Percentiles rank a stretch among this genome's conserved stretches.
Conservation (phyloP, 2,888 invertebrate species). For the Parnassius apollo region DNA sequence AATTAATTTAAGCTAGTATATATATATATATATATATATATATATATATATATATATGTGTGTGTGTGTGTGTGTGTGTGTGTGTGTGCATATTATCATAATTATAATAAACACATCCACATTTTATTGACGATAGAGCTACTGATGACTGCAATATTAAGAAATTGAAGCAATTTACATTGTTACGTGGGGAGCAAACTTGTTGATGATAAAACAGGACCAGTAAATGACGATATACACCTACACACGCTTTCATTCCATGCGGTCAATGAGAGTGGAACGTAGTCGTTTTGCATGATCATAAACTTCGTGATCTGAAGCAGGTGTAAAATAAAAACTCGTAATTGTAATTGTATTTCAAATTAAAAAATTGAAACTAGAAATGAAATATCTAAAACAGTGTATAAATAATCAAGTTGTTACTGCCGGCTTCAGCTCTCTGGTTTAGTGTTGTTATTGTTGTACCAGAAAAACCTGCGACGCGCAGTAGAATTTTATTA, state of each 20-base stretch:
- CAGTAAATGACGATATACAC: slow-evolving; percentile 18
- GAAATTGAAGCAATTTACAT: slow-evolving; percentile 24
- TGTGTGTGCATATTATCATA: not conserved
- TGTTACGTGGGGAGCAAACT: slow-evolving; percentile 19
- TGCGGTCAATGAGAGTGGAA: slow-evolving; percentile 13
- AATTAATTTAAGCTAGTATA: too few relatives aligned
- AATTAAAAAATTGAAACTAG: too few relatives aligned
- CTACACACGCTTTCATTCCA: slow-evolving; percentile 18
- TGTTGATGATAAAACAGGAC: slow-evolving; percentile 22
- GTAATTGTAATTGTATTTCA: not conserved
- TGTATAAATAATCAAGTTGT: too few relatives aligned
- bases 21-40: too few relatives aligned
- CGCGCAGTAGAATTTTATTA: too few relatives aligned
- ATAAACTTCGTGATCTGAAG: slow-evolving; percentile 12
- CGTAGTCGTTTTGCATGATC: slow-evolving; percentile 20
- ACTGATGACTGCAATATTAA: slow-evolving; percentile 16
- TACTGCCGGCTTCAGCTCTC: too few relatives aligned
- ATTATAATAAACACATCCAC: not conserved
- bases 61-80: too few relatives aligned
- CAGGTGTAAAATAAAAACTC: slow-evolving; percentile 10
- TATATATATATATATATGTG: too few relatives aligned
- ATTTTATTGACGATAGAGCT: slow-evolving; percentile 1
- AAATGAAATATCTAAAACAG: too few relatives aligned
- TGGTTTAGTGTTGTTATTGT: too few relatives aligned
- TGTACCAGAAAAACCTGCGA: too few relatives aligned